Evolutionary conservation across 2,888 invertebrate species (phyloP).

Genomic region (Archips xylosteana): DNA sequence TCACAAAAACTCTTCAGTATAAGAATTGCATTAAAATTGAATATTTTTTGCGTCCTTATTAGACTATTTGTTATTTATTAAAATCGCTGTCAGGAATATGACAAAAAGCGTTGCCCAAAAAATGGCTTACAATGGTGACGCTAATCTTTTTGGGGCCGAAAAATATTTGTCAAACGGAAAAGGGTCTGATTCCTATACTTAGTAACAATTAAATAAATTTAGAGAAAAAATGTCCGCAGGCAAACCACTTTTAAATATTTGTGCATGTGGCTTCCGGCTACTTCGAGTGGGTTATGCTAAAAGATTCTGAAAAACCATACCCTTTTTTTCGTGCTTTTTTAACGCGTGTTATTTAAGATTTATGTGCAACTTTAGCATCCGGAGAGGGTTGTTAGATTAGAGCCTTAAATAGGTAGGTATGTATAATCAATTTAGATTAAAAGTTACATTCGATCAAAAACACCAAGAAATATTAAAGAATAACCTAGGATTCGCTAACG

Average conservation of each 20-base stretch:
- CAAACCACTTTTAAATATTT: constrained; percentile 82
- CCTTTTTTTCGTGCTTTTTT: constrained; percentile 59
- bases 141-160: constrained; percentile 78
- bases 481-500: too few relatives aligned
- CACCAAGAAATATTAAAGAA: neutral
- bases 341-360: constrained; percentile 65
- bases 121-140: constrained; percentile 75
- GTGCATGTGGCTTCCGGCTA: constrained; percentile 84
- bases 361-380: constrained; percentile 52
- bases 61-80: constrained; percentile 81
- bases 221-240: constrained; percentile 69
- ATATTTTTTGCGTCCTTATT: constrained; percentile 64
- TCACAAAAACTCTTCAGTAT: constrained; percentile 54
- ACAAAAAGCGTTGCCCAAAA: constrained; percentile 71
- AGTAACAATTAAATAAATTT: constrained; percentile 84
- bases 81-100: constrained; percentile 70
- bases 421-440: neutral
- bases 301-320: constrained; percentile 61
- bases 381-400: neutral
- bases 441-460: neutral
- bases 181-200: constrained; percentile 77
- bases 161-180: constrained; percentile 74
- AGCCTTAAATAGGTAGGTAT: neutral
- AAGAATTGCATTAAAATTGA: constrained; percentile 67
- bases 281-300: constrained; percentile 83